Evolutionary conservation across 2,888 invertebrate species (phyloP), one percentile per base, ranked within the genome.

Genomic region (Liopterus haemorrhoidalis): DNA sequence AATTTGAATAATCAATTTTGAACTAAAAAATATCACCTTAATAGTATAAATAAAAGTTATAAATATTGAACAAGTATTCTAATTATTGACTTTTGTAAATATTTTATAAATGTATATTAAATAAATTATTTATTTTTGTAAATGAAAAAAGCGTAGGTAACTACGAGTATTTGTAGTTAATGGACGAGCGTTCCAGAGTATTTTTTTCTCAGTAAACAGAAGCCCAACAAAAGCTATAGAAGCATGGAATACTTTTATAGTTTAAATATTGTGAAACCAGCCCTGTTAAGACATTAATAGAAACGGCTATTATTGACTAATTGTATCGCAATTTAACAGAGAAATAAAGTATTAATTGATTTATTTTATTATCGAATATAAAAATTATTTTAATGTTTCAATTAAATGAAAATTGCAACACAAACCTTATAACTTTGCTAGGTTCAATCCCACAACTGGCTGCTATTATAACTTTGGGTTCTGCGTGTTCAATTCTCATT

Each of bases 371-470:
- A 21, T 12, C 21, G 37, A 12, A 14, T 28, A 8, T 32, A 18
- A n/a, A 19, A 22, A 18, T 24, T 2, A 19, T 8, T 15, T 18
- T 19, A 27, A 12, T 30, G 16, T 27, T 40, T 37, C n/a, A n/a
- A n/a, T n/a, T n/a, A n/a, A n/a, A n/a, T n/a, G n/a, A n/a, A n/a
- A n/a, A n/a, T n/a, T n/a, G 12, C 5, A 25, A n/a, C 12, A 22
- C 56, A 54, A 64, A 87, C 78, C 77, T 78, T 44, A 94, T 80
- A 43, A 88, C 75, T 70, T 83, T 85, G 50, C 80, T 81, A 0
- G 92, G 93, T 65, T 95, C 94, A 8, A 94, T 75, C 1, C 94
- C 94, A 61, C 87, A 91, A 66, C 89, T 93, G 0, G 92, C 90
- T 1, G 89, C 85, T 21, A 95, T 83, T 19, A 95, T 81, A 3